Evolutionary conservation across 2,797 vertebrate species (phyloP), one percentile per base, ranked within the genome.

Genomic region (Lepus townsendii): DNA sequence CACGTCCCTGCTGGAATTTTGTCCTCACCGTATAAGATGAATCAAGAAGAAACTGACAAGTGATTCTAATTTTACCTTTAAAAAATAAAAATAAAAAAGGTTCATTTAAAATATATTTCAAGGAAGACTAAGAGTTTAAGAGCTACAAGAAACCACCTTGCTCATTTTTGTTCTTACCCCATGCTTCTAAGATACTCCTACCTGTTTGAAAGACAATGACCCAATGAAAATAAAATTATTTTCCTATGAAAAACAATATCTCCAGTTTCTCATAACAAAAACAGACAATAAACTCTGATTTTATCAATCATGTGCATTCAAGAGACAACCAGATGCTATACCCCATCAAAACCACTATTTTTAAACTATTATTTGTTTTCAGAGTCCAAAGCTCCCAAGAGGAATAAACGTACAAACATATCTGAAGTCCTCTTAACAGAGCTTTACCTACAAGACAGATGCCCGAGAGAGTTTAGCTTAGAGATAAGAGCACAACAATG

Each of bases 201-300:
- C 95, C 88, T 68, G 30, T 86, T 87, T 72, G 26, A 65, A 1
- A 84, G 26, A 90, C 20, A 90, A 94, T 86, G 62, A 86, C 30
- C 62, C 83, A 96, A 96, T 95, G 82, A 96, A 93, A 96, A 87
- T 72, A 95, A 95, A 92, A 90, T 65, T 52, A 19, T 57, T 90
- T 91, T 91, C 65, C 84, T 72, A 77, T 57, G 10, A 75, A 94
- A 93, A 92, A 68, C 30, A 94, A 71, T 68, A 32, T 54, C 75
- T 95, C 32, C 66, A 27, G 30, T 85, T 72, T 83, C 75, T 96
- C 71, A 79, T 75, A 87, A 78, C 52, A 47, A 73, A 79, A 85
- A 76, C 6, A 88, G 26, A 63, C 60, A 88, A 92, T 71, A 95
- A 95, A 87, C 62, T 84, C 19, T 75, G 79, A 77, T 91, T 87